A percentile compares a stretch with the other conserved stretches of the same genome.
phyloP scores from a whole-genome alignment of 1,140 invertebrate genomes.

The Drosophila kikkawai region DNA sequence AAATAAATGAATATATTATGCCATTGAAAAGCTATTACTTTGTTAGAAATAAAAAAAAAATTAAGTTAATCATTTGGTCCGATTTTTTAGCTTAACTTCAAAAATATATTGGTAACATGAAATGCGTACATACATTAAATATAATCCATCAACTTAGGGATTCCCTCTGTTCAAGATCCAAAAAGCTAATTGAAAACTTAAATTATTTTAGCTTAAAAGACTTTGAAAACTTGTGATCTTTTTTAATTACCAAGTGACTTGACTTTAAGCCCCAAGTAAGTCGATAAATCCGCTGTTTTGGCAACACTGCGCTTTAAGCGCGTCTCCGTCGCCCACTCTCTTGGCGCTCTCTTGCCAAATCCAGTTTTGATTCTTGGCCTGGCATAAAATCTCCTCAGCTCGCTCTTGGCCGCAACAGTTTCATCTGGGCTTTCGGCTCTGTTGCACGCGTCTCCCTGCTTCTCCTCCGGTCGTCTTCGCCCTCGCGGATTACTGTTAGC shows the following conservation, averaged over 20 bases:
- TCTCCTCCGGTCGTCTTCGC: slow-evolving; percentile 5
- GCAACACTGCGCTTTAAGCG: slow-evolving; percentile 21
- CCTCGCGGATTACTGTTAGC: slow-evolving; percentile 35
- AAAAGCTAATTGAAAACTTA: neutral
- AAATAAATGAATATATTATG: neutral
- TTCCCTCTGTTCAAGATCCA: neutral
- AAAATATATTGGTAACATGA: no score
- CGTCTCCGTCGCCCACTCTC: slow-evolving; percentile 32
- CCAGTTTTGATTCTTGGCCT: slow-evolving; percentile 74
- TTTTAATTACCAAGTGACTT: neutral
- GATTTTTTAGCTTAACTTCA: no score
- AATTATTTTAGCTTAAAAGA: no score
- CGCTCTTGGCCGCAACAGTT: slow-evolving; percentile 78
- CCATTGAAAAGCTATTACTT: neutral
- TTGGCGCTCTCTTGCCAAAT: slow-evolving; percentile 24
- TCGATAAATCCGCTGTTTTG: slow-evolving; percentile 5
- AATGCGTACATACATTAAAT: no score
- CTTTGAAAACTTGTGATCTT: neutral
- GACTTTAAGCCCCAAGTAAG: no score
- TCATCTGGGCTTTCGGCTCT: slow-evolving; percentile 69
- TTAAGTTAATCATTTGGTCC: no score
- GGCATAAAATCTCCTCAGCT: slow-evolving; percentile 70
- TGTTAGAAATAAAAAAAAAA: no score
- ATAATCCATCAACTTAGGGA: no score
- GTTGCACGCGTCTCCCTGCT: slow-evolving; percentile 62